Evolutionary conservation across 1,140 invertebrate species (phyloP).

Genomic region (Sipha flava): DNA sequence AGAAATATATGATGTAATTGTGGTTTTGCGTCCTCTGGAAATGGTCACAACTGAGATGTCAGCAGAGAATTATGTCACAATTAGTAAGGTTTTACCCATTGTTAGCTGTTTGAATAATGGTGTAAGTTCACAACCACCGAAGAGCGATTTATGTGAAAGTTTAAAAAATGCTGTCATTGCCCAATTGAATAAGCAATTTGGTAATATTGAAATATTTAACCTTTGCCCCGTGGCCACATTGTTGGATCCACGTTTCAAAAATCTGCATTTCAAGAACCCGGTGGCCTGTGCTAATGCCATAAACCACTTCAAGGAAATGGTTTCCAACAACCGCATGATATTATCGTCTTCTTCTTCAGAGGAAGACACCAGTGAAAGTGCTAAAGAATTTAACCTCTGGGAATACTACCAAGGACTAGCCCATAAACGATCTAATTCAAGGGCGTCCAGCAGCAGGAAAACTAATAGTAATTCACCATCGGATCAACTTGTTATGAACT

Average conservation of each 20-base stretch:
- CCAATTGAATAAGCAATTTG: background rate
- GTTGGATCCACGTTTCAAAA: background rate
- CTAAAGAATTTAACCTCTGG: background rate
- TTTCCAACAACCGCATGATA: background rate
- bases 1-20: constrained; percentile 17
- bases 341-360: background rate
- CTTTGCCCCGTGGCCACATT: background rate
- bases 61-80: constrained; percentile 44
- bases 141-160: constrained; percentile 34
- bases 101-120: constrained; percentile 42
- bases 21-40: constrained; percentile 42
- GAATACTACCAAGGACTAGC: background rate
- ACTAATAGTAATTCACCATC: background rate
- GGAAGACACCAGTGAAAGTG: background rate
- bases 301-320: background rate
- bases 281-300: background rate
- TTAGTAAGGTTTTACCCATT: constrained; percentile 44
- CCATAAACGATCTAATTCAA: background rate
- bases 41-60: constrained; percentile 44
- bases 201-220: background rate
- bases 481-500: background rate
- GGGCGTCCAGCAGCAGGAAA: background rate
- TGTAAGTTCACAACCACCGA: constrained; percentile 35
- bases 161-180: constrained; percentile 10
- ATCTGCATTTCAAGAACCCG: background rate